Percentiles rank a stretch among this genome's conserved stretches.
Conservation (phyloP, 1,140 invertebrate species). For the Caenorhabditis latens region DNA sequence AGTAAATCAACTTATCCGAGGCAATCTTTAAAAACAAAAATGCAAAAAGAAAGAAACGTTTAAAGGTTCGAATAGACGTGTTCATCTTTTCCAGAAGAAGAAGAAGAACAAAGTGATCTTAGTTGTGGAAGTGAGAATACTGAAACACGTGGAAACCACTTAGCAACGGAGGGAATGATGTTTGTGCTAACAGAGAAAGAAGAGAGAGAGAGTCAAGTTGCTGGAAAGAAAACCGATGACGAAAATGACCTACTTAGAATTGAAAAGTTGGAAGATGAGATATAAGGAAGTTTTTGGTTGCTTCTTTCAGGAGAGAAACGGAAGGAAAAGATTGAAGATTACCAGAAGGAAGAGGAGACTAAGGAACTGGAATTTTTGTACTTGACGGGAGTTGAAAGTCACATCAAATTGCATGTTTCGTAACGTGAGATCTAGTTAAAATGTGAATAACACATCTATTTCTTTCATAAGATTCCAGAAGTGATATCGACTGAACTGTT, state of each 20-base stretch:
- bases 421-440: no score
- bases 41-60: background rate
- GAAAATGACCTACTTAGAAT: slow-evolving; percentile 21
- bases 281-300: background rate
- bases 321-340: slow-evolving; percentile 15
- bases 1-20: no score
- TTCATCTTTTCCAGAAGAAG: background rate
- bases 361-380: no score
- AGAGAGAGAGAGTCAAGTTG: slow-evolving; percentile 8
- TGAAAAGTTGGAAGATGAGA: slow-evolving; percentile 30
- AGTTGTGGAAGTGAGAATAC: background rate
- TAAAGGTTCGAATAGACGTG: slow-evolving; percentile 11
- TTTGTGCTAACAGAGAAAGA: background rate
- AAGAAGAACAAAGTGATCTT: slow-evolving; percentile 21
- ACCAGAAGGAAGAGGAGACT: background rate
- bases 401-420: no score
- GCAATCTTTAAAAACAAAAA: background rate
- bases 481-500: no score
- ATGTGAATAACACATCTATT: no score
- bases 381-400: no score
- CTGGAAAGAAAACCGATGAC: background rate
- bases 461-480: no score
- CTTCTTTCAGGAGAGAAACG: background rate
- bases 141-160: slow-evolving; percentile 12
- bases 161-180: slow-evolving; percentile 19